Conservation (phyloP, 2,113 vertebrate genomes). For the Colius striatus region DNA sequence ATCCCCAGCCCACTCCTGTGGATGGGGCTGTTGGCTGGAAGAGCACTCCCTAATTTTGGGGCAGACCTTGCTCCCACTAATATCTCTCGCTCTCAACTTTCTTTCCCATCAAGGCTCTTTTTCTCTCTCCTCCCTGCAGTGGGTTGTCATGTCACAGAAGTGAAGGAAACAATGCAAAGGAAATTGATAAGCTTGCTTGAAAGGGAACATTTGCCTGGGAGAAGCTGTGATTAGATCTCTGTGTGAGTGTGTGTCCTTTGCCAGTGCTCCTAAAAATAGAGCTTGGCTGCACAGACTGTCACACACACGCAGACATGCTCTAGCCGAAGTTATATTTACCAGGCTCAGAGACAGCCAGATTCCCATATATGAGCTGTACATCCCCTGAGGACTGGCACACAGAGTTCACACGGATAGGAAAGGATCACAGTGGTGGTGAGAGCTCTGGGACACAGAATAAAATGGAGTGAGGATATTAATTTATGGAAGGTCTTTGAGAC, state of each 20-base stretch:
- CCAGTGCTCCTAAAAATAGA: conserved; percentile 56
- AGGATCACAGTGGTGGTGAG: background rate
- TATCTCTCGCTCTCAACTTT: background rate
- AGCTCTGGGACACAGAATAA: accelerated
- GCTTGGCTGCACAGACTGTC: conserved; percentile 51
- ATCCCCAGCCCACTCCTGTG: background rate
- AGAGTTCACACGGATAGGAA: background rate
- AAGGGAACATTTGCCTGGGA: conserved; percentile 21
- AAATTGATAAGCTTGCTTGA: conserved; percentile 46
- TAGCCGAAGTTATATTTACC: conserved; percentile 17
- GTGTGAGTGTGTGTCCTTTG: background rate
- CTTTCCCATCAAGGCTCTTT: background rate
- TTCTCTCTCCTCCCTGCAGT: background rate
- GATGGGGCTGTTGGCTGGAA: background rate
- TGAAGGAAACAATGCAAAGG: conserved; percentile 20
- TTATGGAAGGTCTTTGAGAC: background rate
- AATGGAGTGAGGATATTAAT: background rate
- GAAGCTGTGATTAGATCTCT: conserved; percentile 34
- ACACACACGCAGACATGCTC: conserved; percentile 48
- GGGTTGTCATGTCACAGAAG: background rate
- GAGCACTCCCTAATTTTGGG: accelerated
- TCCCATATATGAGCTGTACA: background rate
- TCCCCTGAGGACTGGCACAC: background rate
- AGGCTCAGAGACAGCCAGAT: background rate
- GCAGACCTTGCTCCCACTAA: background rate